Conservation (phyloP, 2,797 vertebrate genomes). For the Sebastes matsubarae region DNA sequence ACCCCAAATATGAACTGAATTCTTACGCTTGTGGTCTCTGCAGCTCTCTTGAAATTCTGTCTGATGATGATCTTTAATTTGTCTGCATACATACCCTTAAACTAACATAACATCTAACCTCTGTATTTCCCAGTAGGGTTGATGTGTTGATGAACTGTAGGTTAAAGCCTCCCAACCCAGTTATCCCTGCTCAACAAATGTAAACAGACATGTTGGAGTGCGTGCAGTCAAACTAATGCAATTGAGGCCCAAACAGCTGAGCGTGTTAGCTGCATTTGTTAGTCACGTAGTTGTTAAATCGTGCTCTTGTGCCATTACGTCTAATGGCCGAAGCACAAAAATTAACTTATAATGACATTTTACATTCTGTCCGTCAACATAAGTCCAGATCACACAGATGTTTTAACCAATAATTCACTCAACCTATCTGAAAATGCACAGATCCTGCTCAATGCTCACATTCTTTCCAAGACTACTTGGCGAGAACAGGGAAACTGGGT, state of each 20-base stretch:
- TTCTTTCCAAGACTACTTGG: neutral
- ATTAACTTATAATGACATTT: neutral
- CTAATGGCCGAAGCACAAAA: neutral
- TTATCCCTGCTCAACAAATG: neutral
- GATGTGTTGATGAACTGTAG: neutral
- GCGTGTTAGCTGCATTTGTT: slow-evolving; percentile 3
- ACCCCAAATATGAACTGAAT: neutral
- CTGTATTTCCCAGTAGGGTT: neutral
- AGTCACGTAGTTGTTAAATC: slow-evolving; percentile 4
- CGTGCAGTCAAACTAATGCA: slow-evolving; percentile 6
- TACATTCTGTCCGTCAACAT: neutral
- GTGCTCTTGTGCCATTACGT: neutral
- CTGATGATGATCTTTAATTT: neutral
- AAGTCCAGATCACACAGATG: neutral
- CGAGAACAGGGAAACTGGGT: neutral
- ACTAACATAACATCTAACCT: neutral
- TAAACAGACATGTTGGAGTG: slow-evolving; percentile 6
- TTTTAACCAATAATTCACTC: neutral
- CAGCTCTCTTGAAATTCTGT: neutral
- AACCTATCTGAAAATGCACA: neutral
- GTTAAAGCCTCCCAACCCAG: neutral
- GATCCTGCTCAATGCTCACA: neutral
- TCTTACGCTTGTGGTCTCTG: neutral
- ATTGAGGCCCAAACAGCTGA: slow-evolving; percentile 25
- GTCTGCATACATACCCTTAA: neutral